These are phyloP conservation scores for Trematocara zebra DNA, from an alignment of 2,113 vertebrate species.

Conservation along the genomic window DNA sequence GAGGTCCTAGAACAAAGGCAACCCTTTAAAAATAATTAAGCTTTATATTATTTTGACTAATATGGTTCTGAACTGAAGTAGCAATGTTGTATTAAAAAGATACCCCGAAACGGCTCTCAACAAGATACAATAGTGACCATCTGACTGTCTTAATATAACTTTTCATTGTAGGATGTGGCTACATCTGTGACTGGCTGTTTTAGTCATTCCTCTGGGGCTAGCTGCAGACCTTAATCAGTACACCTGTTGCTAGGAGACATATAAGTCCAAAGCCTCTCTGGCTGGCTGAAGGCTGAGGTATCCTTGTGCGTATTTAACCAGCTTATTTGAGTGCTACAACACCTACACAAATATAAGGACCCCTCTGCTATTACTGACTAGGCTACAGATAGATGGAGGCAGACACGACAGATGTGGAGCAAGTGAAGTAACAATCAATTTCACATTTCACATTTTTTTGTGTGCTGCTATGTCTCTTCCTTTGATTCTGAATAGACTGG, in stretches of 20 bases:
- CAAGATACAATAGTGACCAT: neutral
- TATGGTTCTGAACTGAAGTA: neutral
- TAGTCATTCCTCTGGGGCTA: constrained; percentile 53
- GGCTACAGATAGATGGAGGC: neutral
- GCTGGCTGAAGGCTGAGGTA: constrained; percentile 73
- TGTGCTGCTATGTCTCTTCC: neutral
- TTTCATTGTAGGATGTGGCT: neutral
- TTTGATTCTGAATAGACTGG: neutral
- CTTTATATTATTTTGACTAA: neutral
- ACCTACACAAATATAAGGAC: constrained; percentile 64
- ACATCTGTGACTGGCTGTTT: constrained; percentile 27
- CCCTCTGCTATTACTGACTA: constrained; percentile 47
- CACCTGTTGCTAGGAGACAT: constrained; percentile 83
- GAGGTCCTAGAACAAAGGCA: neutral
- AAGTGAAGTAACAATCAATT: neutral
- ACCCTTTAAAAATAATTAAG: neutral
- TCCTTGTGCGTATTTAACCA: constrained; percentile 79
- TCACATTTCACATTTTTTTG: too few relatives aligned
- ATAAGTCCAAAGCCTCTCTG: constrained; percentile 76
- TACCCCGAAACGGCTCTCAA: neutral
- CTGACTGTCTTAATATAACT: neutral
- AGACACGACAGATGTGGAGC: constrained; percentile 8
- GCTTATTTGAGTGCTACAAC: constrained; percentile 77
- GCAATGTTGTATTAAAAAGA: neutral
- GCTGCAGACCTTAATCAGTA: constrained; percentile 68